phyloP scores from a whole-genome alignment of 2,888 invertebrate species.

The Parelbella ahira region DNA sequence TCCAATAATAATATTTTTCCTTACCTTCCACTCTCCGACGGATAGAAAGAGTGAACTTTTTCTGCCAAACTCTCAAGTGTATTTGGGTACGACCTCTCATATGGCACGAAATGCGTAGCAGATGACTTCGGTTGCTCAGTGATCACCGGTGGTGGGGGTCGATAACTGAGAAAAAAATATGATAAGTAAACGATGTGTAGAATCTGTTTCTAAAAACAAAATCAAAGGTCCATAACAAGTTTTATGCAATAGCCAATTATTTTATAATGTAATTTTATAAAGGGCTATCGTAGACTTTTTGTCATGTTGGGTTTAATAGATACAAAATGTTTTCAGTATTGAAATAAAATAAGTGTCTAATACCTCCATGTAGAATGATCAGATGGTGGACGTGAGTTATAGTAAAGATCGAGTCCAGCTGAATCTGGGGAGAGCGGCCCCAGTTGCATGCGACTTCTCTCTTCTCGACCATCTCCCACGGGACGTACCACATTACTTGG shows the following conservation, averaged over 20 bases:
- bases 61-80: constrained; percentile 95
- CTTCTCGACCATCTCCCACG: constrained; percentile 89
- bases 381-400: constrained; percentile 87
- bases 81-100: constrained; percentile 91
- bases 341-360: no score
- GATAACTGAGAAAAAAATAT: constrained; percentile 78
- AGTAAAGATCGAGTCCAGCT: constrained; percentile 86
- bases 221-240: no score
- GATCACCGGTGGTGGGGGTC: constrained; percentile 93
- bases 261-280: no score
- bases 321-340: no score
- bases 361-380: constrained; percentile 80
- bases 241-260: no score
- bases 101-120: constrained; percentile 91
- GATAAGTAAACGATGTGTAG: not conserved
- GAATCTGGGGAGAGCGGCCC: constrained; percentile 86
- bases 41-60: constrained; percentile 94
- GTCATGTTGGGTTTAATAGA: no score
- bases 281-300: no score
- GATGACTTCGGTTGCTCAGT: constrained; percentile 93
- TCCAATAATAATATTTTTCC: not conserved
- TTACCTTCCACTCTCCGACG: constrained; percentile 64
- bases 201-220: not conserved
- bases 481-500: constrained; percentile 80
- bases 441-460: constrained; percentile 87